Evolutionary conservation across 2,797 vertebrate species (phyloP).

Genomic region (Huso huso): DNA sequence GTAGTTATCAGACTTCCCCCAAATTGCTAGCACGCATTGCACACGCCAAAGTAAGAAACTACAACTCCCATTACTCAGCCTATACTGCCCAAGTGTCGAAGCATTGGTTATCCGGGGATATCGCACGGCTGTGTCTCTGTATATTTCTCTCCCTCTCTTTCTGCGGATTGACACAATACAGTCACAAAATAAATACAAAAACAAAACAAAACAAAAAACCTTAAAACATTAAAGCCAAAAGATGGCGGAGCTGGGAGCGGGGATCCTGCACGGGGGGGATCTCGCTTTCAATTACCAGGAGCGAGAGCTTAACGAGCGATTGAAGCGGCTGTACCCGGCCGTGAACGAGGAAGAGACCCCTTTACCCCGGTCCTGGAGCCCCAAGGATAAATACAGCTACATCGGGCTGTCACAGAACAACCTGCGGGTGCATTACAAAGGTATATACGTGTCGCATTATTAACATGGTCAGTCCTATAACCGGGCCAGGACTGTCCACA

Average conservation of each 20-base stretch:
- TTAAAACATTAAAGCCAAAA: conserved; percentile 37
- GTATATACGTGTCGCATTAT: conserved; percentile 50
- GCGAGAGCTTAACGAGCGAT: conserved; percentile 77
- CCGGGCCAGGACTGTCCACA: conserved; percentile 28
- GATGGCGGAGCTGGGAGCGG: conserved; percentile 76
- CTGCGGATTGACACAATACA: conserved; percentile 76
- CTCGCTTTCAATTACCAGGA: conserved; percentile 75
- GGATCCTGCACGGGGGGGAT: conserved; percentile 66
- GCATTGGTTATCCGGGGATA: conserved; percentile 73
- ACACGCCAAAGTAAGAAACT: conserved; percentile 41
- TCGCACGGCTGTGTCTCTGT: conserved; percentile 60
- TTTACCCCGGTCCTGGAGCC: conserved; percentile 91
- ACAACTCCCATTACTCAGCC: conserved; percentile 59
- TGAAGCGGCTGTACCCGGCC: conserved; percentile 87
- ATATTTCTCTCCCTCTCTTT: conserved; percentile 57
- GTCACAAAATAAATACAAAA: conserved; percentile 25
- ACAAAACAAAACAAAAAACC: conserved; percentile 24
- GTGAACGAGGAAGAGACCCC: conserved; percentile 94
- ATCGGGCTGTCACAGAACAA: conserved; percentile 97
- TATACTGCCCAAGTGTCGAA: conserved; percentile 46
- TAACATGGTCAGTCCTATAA: conserved; percentile 39
- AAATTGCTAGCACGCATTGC: conserved; percentile 3
- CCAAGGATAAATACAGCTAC: conserved; percentile 99
- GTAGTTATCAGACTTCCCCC: conserved; percentile 43
- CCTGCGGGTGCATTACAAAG: conserved; percentile 97